phyloP scores from a whole-genome alignment of 2,797 vertebrate species.

The Cirrhinus molitorella region DNA sequence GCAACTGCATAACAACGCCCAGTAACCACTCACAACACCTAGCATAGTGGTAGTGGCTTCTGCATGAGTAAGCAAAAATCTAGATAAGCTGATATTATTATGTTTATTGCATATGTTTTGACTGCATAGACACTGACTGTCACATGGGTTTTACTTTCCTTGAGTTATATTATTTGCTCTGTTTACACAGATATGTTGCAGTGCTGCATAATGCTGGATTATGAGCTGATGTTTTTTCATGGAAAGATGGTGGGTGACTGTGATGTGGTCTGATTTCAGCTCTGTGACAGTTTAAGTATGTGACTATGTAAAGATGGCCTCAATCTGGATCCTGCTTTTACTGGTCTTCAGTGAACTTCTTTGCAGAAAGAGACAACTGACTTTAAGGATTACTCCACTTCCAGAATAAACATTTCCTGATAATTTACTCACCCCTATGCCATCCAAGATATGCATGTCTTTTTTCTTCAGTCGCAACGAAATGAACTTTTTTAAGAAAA shows the following conservation, averaged over 20 bases:
- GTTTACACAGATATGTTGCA: background rate
- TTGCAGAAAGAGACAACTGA: background rate
- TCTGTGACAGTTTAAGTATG: background rate
- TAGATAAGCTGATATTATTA: background rate
- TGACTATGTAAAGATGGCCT: constrained; percentile 11
- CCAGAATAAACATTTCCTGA: no score
- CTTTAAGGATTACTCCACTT: background rate
- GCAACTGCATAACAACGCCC: background rate
- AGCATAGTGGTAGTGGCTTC: background rate
- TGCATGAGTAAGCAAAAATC: background rate
- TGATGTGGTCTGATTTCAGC: background rate
- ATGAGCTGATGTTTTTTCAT: background rate
- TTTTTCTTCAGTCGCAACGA: no score
- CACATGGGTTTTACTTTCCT: background rate
- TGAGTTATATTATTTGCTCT: background rate
- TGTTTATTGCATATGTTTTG: background rate
- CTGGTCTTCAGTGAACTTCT: constrained; percentile 9
- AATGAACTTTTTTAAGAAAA: no score
- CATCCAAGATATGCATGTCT: no score
- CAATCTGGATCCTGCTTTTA: constrained; percentile 12
- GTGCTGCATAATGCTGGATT: background rate
- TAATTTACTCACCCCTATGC: no score
- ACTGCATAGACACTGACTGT: background rate
- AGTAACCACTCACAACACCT: background rate
- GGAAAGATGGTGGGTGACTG: background rate